Conservation (phyloP, 2,888 invertebrate species). For the Sphecodes monilicornis region DNA sequence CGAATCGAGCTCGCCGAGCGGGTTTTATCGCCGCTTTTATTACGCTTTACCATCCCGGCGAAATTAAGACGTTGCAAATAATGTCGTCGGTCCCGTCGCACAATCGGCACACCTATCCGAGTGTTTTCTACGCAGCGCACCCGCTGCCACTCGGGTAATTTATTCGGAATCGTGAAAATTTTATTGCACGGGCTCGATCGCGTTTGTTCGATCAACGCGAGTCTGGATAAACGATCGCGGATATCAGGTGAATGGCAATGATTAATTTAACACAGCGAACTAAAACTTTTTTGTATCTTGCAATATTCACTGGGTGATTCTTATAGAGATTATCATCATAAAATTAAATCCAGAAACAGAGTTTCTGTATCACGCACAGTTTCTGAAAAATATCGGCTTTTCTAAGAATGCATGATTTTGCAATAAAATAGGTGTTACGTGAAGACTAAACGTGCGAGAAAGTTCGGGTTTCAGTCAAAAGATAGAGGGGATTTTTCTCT, state of each 20-base stretch:
- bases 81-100: slow-evolving; percentile 53
- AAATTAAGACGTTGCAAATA: slow-evolving; percentile 64
- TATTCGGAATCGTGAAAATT: slow-evolving; percentile 66
- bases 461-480: too few species aligned
- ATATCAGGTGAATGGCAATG: slow-evolving; percentile 67
- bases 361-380: too few species aligned
- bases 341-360: too few species aligned
- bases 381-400: too few species aligned
- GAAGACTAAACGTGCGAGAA: too few species aligned
- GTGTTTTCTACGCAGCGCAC: neutral
- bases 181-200: slow-evolving; percentile 60
- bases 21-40: slow-evolving; percentile 66
- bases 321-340: too few species aligned
- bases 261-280: too few species aligned
- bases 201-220: slow-evolving; percentile 33
- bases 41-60: slow-evolving; percentile 53
- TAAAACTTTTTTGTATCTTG: too few species aligned
- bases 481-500: too few species aligned
- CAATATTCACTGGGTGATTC: too few species aligned
- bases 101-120: slow-evolving; percentile 54
- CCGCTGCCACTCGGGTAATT: slow-evolving; percentile 50
- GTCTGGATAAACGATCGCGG: slow-evolving; percentile 62
- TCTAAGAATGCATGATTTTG: too few species aligned
- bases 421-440: too few species aligned
- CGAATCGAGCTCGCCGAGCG: slow-evolving; percentile 42